These are phyloP conservation scores for Mesochorus sp. DNA, from an alignment of 2,888 invertebrate species.

Conservation along the genomic window DNA sequence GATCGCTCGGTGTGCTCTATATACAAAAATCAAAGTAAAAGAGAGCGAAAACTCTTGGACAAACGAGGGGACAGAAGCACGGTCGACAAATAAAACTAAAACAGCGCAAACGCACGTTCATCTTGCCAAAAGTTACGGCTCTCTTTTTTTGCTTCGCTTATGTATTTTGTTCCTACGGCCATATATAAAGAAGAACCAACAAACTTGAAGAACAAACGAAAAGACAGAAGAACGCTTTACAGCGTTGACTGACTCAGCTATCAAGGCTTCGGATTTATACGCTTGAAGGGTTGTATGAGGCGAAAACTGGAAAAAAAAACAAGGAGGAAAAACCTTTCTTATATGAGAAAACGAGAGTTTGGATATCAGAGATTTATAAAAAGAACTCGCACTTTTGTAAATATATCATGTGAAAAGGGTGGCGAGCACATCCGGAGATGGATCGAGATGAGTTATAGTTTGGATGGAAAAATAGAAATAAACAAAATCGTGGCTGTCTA, in stretches of 20 bases:
- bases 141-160: slow-evolving; percentile 2
- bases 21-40: not conserved
- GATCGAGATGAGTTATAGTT: not conserved
- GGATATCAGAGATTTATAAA: slow-evolving; percentile 30
- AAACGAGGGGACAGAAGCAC: not conserved
- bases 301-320: not conserved
- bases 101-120: not conserved
- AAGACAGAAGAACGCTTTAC: slow-evolving; percentile 7
- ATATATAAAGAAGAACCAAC: not conserved
- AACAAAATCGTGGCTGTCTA: too few species aligned
- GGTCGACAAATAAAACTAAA: not conserved
- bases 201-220: slow-evolving; percentile 11
- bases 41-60: not conserved
- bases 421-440: not conserved
- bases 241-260: not conserved
- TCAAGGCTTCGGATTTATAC: too few species aligned
- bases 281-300: not conserved
- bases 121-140: slow-evolving; percentile 2
- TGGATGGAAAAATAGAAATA: too few species aligned
- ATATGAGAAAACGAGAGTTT: slow-evolving; percentile 56
- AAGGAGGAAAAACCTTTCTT: slow-evolving; percentile 18
- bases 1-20: slow-evolving; percentile 2
- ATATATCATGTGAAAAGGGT: not conserved
- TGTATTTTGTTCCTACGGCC: slow-evolving; percentile 23
- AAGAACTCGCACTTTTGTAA: not conserved